phyloP scores from a whole-genome alignment of 2,797 vertebrate genomes.

The Todus mexicanus region DNA sequence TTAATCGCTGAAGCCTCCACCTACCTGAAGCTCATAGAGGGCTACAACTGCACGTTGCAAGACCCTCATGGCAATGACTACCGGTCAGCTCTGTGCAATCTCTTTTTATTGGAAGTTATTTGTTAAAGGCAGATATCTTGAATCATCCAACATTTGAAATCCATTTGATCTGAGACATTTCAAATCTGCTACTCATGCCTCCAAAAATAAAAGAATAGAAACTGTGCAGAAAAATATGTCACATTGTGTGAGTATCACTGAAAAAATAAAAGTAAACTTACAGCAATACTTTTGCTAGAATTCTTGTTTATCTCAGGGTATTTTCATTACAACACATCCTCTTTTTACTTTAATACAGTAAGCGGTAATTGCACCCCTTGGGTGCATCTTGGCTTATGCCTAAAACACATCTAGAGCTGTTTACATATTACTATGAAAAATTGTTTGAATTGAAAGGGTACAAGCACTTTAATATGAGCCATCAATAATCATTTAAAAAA shows the following conservation, averaged over 20 bases:
- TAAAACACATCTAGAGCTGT: background rate
- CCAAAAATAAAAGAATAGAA: background rate
- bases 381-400: background rate
- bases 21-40: background rate
- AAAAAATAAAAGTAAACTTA: background rate
- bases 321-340: background rate
- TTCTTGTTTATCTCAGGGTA: background rate
- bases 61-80: background rate
- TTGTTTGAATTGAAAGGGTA: background rate
- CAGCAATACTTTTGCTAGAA: background rate
- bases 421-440: slow-evolving; percentile 4
- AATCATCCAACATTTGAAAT: background rate
- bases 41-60: background rate
- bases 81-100: background rate
- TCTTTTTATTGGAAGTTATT: background rate
- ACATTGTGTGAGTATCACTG: background rate
- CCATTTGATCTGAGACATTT: background rate
- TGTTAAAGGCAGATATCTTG: background rate
- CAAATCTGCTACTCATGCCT: background rate
- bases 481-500: background rate
- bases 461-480: background rate
- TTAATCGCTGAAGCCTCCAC: background rate
- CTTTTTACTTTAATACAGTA: background rate
- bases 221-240: background rate
- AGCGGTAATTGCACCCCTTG: slow-evolving; percentile 28